Evolutionary conservation across 2,113 vertebrate genomes (phyloP), one percentile per base, ranked within the genome.

Genomic region (Fulmarus glacialis): DNA sequence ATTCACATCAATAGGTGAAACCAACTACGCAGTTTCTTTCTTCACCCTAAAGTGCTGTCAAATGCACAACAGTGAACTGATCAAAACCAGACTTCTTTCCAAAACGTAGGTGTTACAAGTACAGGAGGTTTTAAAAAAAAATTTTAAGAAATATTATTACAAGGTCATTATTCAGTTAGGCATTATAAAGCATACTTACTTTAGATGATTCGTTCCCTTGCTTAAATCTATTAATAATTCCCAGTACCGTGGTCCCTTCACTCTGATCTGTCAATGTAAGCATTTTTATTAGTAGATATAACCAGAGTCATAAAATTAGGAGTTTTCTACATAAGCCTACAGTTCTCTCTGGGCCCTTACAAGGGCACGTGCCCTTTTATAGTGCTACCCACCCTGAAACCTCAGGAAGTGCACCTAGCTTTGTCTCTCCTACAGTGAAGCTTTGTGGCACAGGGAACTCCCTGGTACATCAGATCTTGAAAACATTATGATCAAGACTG

Each of bases 241-340:
- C 99, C 99, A 99, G 97, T 99, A 99, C n/a, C 99, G 98, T 8
- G 99, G 99, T 14, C 99, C 99, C 98, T 99, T 99, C 75, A 99
- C 99, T 98, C 99, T 99, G 92, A 99, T 98, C 99, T 99, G 97
- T 60, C 91, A 97, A 98, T 1, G 77, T 19, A 98, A 97, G 97
- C 24, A 34, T 60, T 90, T 77, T 85, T 62, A 58, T 96, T 87
- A 94, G 29, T 47, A 79, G 70, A 48, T n/a, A 64, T 7, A 77
- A 82, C 11, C 67, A 91, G 42, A 80, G 83, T 30, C 6, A 70
- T 7, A 29, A 34, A 70, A 82, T 45, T 20, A 23, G 66, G 19
- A 62, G 56, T 53, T 40, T 72, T 71, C 38, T 43, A 43, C 17
- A 12, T 15, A 64, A 70, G 38, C 9, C 17, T 47, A 34, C 20